phyloP scores from a whole-genome alignment of 2,888 invertebrate species.

The Aphodius sticticus region DNA sequence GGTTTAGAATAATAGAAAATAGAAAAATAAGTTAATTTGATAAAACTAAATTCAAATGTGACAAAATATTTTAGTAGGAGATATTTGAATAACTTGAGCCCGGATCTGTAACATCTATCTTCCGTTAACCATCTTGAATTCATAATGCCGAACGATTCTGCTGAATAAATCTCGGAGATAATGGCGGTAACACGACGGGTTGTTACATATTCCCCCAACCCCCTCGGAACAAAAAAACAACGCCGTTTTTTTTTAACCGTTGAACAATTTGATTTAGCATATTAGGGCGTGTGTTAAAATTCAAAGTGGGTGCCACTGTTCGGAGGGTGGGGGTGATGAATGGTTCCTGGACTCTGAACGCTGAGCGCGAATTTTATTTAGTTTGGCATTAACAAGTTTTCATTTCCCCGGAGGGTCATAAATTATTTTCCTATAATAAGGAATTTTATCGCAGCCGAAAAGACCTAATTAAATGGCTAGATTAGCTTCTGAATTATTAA shows the following conservation, averaged over 20 bases:
- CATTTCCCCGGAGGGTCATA: not conserved
- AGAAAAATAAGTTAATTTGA: too few relatives aligned
- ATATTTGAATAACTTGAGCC: not conserved
- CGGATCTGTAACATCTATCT: not conserved
- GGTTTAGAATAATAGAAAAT: too few relatives aligned
- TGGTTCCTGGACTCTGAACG: not conserved
- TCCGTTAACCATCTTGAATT: constrained; percentile 8
- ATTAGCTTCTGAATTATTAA: not conserved
- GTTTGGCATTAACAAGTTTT: constrained; percentile 4
- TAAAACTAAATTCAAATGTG: too few relatives aligned
- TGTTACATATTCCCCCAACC: not conserved
- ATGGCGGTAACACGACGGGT: constrained; percentile 6
- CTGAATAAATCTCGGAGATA: constrained; percentile 17
- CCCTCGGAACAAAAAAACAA: not conserved
- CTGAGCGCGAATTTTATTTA: not conserved
- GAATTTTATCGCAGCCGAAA: not conserved
- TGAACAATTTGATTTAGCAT: not conserved
- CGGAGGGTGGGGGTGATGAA: not conserved
- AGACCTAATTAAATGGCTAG: constrained; percentile 4
- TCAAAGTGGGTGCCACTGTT: not conserved
- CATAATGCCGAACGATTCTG: constrained; percentile 5
- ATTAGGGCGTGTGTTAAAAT: not conserved
- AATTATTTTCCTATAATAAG: constrained; percentile 4
- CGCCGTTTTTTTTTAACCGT: not conserved
- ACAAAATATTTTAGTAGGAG: too few relatives aligned